Evolutionary conservation across 2,888 invertebrate species (phyloP), one percentile per base, ranked within the genome.

Genomic region (Ormyrus nitidulus): DNA sequence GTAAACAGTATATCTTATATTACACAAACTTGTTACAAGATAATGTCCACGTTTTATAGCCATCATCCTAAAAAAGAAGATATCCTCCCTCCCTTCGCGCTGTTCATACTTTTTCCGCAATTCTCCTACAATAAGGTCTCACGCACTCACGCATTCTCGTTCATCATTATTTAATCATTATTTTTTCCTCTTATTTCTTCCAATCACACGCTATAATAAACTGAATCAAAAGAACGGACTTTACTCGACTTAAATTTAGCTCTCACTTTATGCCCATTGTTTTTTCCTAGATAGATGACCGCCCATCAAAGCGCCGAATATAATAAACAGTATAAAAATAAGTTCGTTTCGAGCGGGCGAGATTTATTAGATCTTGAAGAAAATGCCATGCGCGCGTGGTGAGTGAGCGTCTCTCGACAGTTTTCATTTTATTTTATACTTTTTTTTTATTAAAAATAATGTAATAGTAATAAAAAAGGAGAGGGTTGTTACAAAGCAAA

Each of bases 1-100:
- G 87, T 88, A 89, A 88, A 89, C 85, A 85, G 86, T 88, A 87
- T 86, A 86, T 86, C 85, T 87, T 88, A 87, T 86, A 84, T 84
- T 85, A 83, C 86, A 87, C 86, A 87, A 85, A 85, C 84, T 81
- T 81, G 80, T 83, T 77, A 77, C 70, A 74, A 70, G 77, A 74
- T 53, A 77, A 71, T 77, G 66, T 70, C 70, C 70, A 74, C 71
- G 49, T 77, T 70, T 44, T 70, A 73, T 74, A 81, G 74, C 54
- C 74, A 81, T 61, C 61, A 70, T 74, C 77, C 70, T 81, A 74
- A 71, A 77, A 69, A 74, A 72, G 64, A 68, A 68, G 65, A 64
- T 19, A 78, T 77, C 77, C 77, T 77, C 81, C 77, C 81, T 81
- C 81, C 77, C 73, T 64, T 48, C 53, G 58, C 79, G 65, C 54